phyloP scores from a whole-genome alignment of 2,113 vertebrate species.

The Sander vitreus region DNA sequence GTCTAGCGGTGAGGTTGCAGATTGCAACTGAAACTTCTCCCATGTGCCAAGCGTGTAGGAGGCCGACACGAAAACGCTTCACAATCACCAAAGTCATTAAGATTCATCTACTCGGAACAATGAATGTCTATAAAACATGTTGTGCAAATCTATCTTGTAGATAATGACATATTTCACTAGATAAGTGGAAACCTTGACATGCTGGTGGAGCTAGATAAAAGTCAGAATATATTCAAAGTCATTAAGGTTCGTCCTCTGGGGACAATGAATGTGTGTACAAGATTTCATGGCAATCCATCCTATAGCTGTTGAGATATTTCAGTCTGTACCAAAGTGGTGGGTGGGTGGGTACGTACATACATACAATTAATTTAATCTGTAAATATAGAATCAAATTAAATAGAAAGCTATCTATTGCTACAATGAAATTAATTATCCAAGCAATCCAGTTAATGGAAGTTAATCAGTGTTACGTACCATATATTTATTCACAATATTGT shows the following conservation, averaged over 20 bases:
- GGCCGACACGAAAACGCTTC: too few species aligned
- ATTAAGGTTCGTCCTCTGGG: background rate
- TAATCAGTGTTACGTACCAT: constrained; percentile 21
- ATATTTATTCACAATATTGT: constrained; percentile 26
- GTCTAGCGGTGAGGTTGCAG: too few species aligned
- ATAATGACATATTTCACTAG: background rate
- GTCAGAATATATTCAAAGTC: background rate
- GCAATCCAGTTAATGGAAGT: constrained; percentile 34
- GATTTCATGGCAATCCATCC: background rate
- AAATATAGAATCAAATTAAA: background rate
- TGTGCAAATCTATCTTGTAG: background rate
- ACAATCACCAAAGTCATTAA: background rate
- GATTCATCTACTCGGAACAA: background rate
- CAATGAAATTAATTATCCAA: constrained; percentile 12
- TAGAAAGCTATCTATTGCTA: background rate
- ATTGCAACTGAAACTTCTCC: too few species aligned
- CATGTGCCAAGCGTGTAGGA: too few species aligned
- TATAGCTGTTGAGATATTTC: background rate
- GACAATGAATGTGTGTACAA: background rate
- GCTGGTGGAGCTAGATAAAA: background rate
- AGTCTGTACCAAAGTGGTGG: background rate
- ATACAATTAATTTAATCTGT: background rate
- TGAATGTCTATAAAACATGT: background rate
- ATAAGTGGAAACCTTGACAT: background rate
- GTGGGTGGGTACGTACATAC: too few species aligned